Evolutionary conservation across 1,140 invertebrate species (phyloP), one percentile per base, ranked within the genome.

Genomic region (Zaprionus ornatus): DNA sequence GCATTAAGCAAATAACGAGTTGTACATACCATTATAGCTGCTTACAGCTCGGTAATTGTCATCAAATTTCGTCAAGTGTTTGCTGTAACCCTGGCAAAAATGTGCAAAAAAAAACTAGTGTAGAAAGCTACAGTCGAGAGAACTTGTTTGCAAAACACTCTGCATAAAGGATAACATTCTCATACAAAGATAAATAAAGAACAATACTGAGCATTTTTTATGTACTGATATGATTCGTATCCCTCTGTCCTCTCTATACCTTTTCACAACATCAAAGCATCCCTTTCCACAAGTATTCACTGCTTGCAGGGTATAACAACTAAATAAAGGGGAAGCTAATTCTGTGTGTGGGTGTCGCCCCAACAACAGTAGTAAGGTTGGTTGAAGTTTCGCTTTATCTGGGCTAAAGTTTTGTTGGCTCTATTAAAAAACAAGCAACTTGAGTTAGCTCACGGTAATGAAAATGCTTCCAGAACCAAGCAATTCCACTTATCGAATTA

Each of bases 1-100:
- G 54, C 84, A 88, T 87, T 87, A 88, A 75, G 77, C 83, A 68
- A 77, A 77, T 74, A 87, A 61, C 67, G 70, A 76, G 63, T 48
- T 71, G 55, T 52, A 61, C 52, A 64, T 50, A 45, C 19, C 63
- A 40, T 52, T 65, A 62, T 57, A 54, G 59, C 42, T 56, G 55
- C 63, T 72, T 70, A 52, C 61, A 54, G 21, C 57, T 75, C n/a
- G 21, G 54, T 73, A 75, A 76, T 72, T 90, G 61, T 48, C 62
- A 64, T 84, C 87, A 62, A 64, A 81, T 85, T 81, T 90, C 81
- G 65, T 66, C 56, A 71, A 72, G 55, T 71, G 56, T 70, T 70
- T 56, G 71, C 45, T 55, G 15, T 66, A 63, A 57, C 15, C 48
- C 29, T 19, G n/a, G 52, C 7, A 40, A 63, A 45, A 45, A 45